Evolutionary conservation across 2,113 vertebrate genomes (phyloP).

Genomic region (Tor tambroides): DNA sequence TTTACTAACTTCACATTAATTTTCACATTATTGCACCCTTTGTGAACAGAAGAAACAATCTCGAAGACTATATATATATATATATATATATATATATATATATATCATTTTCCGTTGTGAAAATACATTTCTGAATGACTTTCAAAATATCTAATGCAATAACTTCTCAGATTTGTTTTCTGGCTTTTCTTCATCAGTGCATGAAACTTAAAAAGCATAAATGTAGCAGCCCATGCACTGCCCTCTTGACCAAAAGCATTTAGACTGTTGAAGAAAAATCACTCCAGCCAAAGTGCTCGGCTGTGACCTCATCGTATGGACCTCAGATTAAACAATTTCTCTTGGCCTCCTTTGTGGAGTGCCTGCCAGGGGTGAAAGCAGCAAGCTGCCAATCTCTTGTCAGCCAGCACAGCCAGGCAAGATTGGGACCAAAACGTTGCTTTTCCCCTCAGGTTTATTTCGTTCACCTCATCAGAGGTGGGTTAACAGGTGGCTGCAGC

Average conservation of each 20-base stretch:
- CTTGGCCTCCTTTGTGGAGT: conserved; percentile 5
- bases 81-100: too few species aligned
- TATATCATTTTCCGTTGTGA: too few species aligned
- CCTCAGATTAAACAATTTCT: conserved; percentile 50
- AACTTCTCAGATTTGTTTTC: background rate
- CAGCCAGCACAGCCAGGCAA: background rate
- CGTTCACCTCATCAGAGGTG: conserved; percentile 28
- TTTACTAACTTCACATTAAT: background rate
- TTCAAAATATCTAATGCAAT: background rate
- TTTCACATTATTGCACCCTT: background rate
- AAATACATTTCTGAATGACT: too few species aligned
- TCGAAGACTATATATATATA: too few species aligned
- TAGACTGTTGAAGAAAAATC: conserved; percentile 31
- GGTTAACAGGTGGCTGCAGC: conserved; percentile 41
- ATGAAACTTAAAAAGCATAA: background rate
- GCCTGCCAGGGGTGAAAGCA: conserved; percentile 16
- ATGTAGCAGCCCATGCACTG: too few species aligned
- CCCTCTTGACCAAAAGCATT: conserved; percentile 38
- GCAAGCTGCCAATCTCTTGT: conserved; percentile 35
- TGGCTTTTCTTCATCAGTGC: background rate
- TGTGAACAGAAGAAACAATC: too few species aligned
- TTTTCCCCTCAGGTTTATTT: conserved; percentile 21
- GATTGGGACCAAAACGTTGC: conserved; percentile 11
- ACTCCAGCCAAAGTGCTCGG: conserved; percentile 20
- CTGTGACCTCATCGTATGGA: conserved; percentile 35